Conservation (phyloP, 2,797 vertebrate genomes). For the Chelon labrosus region DNA sequence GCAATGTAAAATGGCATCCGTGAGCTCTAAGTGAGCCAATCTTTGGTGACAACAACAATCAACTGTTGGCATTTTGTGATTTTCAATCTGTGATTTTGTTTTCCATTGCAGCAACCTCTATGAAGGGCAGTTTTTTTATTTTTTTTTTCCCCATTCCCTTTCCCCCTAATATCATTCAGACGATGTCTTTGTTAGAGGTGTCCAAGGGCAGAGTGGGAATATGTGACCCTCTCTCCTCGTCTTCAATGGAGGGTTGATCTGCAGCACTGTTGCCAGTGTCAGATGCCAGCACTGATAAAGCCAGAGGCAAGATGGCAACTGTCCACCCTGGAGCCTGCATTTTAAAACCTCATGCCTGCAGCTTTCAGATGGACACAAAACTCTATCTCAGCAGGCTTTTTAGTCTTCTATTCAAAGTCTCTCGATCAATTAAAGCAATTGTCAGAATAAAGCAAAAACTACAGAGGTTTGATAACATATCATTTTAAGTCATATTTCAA, state of each 20-base stretch:
- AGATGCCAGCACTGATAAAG: slow-evolving; percentile 76
- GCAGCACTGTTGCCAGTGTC: slow-evolving; percentile 63
- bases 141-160: neutral
- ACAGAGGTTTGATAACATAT: neutral
- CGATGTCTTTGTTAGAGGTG: slow-evolving; percentile 60
- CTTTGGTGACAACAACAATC: neutral
- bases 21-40: neutral
- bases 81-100: neutral
- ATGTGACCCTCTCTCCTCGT: slow-evolving; percentile 55
- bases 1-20: neutral
- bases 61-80: neutral
- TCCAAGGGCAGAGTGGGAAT: slow-evolving; percentile 63
- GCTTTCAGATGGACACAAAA: slow-evolving; percentile 70
- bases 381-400: slow-evolving; percentile 29
- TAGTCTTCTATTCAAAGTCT: neutral
- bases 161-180: slow-evolving; percentile 30
- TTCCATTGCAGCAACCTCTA: neutral
- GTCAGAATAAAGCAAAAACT: neutral
- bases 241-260: slow-evolving; percentile 60
- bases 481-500: neutral
- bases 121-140: slow-evolving; percentile 21
- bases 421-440: neutral
- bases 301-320: slow-evolving; percentile 77
- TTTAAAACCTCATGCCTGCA: slow-evolving; percentile 73
- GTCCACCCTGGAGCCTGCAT: slow-evolving; percentile 77